Base-by-base conservation (phyloP, 23 tunicate species). In the Halocynthia roretzi region DNA sequence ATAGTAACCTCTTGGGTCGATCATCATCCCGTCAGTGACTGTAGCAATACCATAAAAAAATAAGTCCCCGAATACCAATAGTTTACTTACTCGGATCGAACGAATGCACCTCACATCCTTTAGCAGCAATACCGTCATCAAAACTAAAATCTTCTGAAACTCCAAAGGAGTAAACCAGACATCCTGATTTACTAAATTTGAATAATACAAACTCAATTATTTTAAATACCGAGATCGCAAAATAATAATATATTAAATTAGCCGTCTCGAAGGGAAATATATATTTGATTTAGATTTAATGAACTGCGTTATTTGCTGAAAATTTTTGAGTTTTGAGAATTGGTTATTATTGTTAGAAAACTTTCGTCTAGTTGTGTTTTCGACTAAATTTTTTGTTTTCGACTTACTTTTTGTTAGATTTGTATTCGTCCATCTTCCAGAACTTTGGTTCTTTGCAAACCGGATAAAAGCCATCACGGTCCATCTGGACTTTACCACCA, bases 61-160 rank as follows among this genome's bases (percentile, higher is more conserved):
- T 60, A 60, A 15, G 20, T 11, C 2, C 14, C 5, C 72, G 2
- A n/a, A 67, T n/a, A n/a, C 15, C 50, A 71, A 2, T 5, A 49
- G 15, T n/a, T 11, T 7, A 66, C 88, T 84, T 61, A 84, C 88
- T 58, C 5, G 88, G 88, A 67, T 84, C 88, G 78, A 84, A 84
- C 7, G 88, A 60, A 52, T 84, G 88, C 6, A 84, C 88, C 60
- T 84, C 88, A 66, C 88, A 84, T 7, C 88, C 88, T n/a, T 51
- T 57, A 18, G 50, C 14, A 10, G 88, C 88, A 67, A 84, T 78
- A 62, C 54, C 88, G 75, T 84, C 88, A 56, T 84, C 88, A 52
- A 84, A 84, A 10, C 56, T 75, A 54, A 84, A 84, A 52, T 84
- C 88, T 54, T 81, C 57, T 7, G 70, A 71, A 44, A 84, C 58